Base-by-base conservation (phyloP, 2,113 vertebrate genomes). In the Nyctereutes procyonoides region DNA sequence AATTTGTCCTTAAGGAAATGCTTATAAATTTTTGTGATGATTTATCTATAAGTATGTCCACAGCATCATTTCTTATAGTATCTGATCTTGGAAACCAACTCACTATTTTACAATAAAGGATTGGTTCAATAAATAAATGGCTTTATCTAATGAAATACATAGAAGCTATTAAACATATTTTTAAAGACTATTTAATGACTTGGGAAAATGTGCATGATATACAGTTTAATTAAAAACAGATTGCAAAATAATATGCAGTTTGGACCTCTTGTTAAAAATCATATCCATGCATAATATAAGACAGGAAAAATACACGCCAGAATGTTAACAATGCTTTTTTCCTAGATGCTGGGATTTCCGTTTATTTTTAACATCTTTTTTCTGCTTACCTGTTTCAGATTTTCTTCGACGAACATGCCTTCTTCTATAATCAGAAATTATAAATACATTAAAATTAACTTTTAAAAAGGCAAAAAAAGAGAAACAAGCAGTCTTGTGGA, bases 141-240 rank as follows among this genome's bases (percentile, higher is more conserved):
- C 16, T 89, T 95, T 80, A 77, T 93, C 16, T 92, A 87, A 63
- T 74, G 82, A 96, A 92, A 69, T 80, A 74, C 28, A 80, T 51
- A 71, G 51, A 60, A 62, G 15, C 4, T 63, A 88, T 62, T 91
- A 63, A 84, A 90, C 43, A 19, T 71, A 87, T 51, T 96, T 69
- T 58, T 38, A 87, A 94, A 87, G 28, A 80, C 67, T 79, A 62
- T 58, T 65, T 96, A 93, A 84, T 74, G 63, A 56, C 48, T 85
- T 48, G n/a, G 14, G 26, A 22, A 90, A 95, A 74, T 76, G 24
- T 56, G 19, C 6, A 88, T 88, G 74, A 60, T 35, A 67, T 48
- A 65, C 53, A 73, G 28, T 84, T 95, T 92, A 73, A 90, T 77
- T 73, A 56, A 77, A 92, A 87, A 20, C 58, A 81, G 13, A 93